Evolutionary conservation across 2,113 vertebrate genomes (phyloP), one percentile per base, ranked within the genome.

Genomic region (Paramisgurnus dabryanus): DNA sequence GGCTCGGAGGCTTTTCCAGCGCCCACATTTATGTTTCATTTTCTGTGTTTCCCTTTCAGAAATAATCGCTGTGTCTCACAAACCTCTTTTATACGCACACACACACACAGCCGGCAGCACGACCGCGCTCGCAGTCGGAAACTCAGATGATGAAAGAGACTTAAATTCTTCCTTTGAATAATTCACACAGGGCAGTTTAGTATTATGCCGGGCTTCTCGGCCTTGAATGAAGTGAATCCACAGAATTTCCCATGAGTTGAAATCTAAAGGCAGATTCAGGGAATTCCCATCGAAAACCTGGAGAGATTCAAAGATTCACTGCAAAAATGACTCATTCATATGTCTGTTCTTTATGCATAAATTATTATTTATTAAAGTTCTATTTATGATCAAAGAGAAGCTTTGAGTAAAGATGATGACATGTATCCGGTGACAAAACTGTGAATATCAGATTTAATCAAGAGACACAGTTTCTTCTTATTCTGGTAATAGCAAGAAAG

Each of bases 61-160:
- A 70, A 70, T 7, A 0, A 1, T 47, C 47, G 1, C 4, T 4
- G 7, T 53, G 22, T 70, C 27, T 69, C 45, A 50, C 45, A 47
- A 69, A 69, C 49, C 67, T 15, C 49, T 70, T 53, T 69, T 12
- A 13, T 7, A 27, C 27, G 27, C 65, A 67, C 64, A 66, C 40
- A 43, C 22, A 22, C 41, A 47, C 67, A 34, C 18, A 4, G 45
- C 18, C 6, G 6, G 67, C 45, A 49, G 67, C 45, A 34, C 45
- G 45, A 27, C 45, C 27, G 12, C 13, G 22, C 47, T 69, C 47
- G 1, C 67, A 39, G 49, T 55, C 4, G 13, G 68, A 55, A 70
- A 50, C 68, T 40, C 68, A 53, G 6, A 70, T 39, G 68, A 55
- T 70, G 68, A 70, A 70, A 70, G 68, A 70, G 49, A 53, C 15